Conservation (phyloP, 2,888 invertebrate species). For the Microchrysa polita region DNA sequence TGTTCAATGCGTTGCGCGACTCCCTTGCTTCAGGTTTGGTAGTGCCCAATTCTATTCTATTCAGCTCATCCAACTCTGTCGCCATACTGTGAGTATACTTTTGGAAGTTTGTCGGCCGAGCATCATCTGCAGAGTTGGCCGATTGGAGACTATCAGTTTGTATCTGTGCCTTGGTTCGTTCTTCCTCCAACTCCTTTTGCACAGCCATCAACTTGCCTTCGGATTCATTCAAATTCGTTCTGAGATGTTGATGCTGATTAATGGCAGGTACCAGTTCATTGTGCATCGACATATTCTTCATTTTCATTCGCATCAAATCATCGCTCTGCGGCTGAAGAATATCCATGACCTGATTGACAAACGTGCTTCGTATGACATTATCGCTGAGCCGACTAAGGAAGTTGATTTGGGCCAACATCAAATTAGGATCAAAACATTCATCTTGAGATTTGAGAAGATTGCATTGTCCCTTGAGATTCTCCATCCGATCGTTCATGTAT, state of each 20-base stretch:
- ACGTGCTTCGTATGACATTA: conserved; percentile 21
- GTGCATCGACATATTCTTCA: conserved; percentile 35
- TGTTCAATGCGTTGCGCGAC: conserved; percentile 55
- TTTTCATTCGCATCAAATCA: conserved; percentile 21
- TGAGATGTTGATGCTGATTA: conserved; percentile 58
- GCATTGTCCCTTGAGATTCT: conserved; percentile 30
- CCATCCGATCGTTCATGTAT: conserved; percentile 56
- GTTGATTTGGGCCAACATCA: conserved; percentile 59
- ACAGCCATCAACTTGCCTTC: conserved; percentile 59
- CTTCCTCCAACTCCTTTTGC: conserved; percentile 59
- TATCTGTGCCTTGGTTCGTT: conserved; percentile 59
- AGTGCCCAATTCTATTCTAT: conserved; percentile 56
- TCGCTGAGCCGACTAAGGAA: conserved; percentile 51
- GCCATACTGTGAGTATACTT: conserved; percentile 56
- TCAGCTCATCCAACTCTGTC: conserved; percentile 57
- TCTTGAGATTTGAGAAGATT: conserved; percentile 52
- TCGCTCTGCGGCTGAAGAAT: conserved; percentile 35
- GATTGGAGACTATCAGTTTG: conserved; percentile 61
- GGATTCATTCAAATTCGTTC: conserved; percentile 61
- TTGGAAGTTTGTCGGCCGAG: conserved; percentile 51
- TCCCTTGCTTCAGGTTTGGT: conserved; percentile 57
- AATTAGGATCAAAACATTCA: conserved; percentile 61
- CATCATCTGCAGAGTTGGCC: conserved; percentile 54
- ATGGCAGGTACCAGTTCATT: conserved; percentile 58
- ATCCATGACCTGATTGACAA: conserved; percentile 27